Conservation (phyloP, 2,113 vertebrate species). For the Psephotus haematonotus region DNA sequence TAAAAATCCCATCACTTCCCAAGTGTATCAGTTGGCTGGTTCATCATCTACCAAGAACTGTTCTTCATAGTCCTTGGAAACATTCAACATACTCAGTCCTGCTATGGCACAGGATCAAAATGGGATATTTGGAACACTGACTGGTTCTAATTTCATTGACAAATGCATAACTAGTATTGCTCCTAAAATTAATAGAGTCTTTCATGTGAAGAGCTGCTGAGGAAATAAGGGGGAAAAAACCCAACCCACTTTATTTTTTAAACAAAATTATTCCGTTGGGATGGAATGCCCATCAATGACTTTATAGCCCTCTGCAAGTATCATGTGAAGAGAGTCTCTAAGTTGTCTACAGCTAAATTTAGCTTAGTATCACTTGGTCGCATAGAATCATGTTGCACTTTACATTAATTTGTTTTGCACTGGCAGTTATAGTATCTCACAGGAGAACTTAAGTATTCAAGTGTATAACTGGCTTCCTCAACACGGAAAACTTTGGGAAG, state of each 20-base stretch:
- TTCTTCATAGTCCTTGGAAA: neutral
- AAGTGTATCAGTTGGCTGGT: neutral
- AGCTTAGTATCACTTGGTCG: conserved; percentile 72
- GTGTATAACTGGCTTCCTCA: conserved; percentile 62
- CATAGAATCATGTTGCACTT: conserved; percentile 72
- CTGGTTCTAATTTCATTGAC: neutral
- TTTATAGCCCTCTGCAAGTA: conserved; percentile 19
- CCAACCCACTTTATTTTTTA: neutral
- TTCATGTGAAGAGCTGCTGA: neutral
- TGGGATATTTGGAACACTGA: neutral
- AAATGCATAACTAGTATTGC: neutral
- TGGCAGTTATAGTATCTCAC: conserved; percentile 62
- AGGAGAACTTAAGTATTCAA: conserved; percentile 17
- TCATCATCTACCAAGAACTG: neutral
- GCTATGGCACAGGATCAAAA: neutral
- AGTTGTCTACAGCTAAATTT: conserved; percentile 74
- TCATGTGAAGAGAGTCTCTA: conserved; percentile 58
- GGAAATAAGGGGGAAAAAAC: neutral
- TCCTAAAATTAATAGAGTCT: neutral
- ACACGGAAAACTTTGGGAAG: conserved; percentile 63
- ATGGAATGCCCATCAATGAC: neutral
- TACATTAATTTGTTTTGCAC: conserved; percentile 61
- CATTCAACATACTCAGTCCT: neutral
- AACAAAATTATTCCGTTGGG: neutral
- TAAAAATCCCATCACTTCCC: neutral